Conservation (phyloP, 1,140 invertebrate species). For the Zaprionus inermis region DNA sequence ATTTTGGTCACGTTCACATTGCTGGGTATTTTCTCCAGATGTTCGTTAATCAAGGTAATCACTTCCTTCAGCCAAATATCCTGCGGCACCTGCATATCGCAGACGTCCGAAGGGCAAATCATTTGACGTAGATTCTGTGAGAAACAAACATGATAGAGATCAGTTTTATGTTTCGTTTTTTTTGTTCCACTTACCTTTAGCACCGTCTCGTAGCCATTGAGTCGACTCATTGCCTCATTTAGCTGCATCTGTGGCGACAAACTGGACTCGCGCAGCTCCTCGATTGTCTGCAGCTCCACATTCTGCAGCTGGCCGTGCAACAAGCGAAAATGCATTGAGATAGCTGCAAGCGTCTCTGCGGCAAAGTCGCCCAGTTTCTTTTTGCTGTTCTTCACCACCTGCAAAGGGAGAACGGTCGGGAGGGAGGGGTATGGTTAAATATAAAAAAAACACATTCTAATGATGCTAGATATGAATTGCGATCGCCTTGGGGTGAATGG, state of each 20-base stretch:
- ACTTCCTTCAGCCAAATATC: constrained; percentile 48
- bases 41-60: constrained; percentile 18
- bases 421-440: constrained; percentile 14
- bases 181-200: constrained; percentile 50
- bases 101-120: constrained; percentile 9
- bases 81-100: constrained; percentile 8
- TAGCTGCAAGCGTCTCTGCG: constrained; percentile 43
- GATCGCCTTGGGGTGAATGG: constrained; percentile 53
- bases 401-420: constrained; percentile 1
- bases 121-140: constrained; percentile 45
- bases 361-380: constrained; percentile 61
- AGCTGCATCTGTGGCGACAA: constrained; percentile 52
- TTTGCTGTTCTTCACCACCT: constrained; percentile 62
- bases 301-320: constrained; percentile 72
- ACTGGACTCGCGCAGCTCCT: constrained; percentile 59
- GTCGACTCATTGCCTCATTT: constrained; percentile 45
- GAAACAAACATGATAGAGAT: neutral
- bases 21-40: constrained; percentile 62
- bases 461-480: constrained; percentile 23
- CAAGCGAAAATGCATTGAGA: constrained; percentile 58
- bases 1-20: constrained; percentile 43
- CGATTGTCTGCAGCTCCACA: constrained; percentile 59
- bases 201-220: constrained; percentile 52
- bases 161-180: neutral
- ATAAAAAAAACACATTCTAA: constrained; percentile 65